phyloP scores from a whole-genome alignment of 2,888 invertebrate species.

The Dusona sp. region DNA sequence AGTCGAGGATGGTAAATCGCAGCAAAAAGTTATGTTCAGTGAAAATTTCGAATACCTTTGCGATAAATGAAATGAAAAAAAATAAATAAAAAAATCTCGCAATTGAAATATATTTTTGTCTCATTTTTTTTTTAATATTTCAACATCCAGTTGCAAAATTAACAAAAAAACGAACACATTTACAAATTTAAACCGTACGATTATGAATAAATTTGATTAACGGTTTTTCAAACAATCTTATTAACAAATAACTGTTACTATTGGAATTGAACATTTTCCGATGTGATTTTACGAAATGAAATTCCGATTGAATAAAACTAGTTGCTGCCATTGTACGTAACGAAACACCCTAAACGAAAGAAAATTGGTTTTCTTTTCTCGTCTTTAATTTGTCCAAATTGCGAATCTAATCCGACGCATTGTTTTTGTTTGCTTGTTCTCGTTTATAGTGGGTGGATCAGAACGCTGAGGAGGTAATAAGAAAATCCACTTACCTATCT shows the following conservation, averaged over 20 bases:
- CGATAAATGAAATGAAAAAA: neutral
- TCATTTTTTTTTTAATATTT: too few relatives aligned
- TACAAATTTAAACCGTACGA: too few relatives aligned
- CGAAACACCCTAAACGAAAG: neutral
- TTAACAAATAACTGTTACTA: neutral
- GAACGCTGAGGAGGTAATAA: conserved; percentile 89
- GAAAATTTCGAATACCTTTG: neutral
- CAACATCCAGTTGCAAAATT: too few relatives aligned
- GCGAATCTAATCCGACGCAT: conserved; percentile 60
- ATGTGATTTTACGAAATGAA: neutral
- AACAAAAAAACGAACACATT: too few relatives aligned
- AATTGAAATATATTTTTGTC: neutral
- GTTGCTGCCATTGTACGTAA: neutral
- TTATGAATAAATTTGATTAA: too few relatives aligned
- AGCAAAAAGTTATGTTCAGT: neutral
- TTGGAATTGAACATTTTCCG: neutral
- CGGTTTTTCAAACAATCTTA: too few relatives aligned
- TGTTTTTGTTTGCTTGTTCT: conserved; percentile 74
- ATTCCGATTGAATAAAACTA: neutral
- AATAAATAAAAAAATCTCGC: neutral
- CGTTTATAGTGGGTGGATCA: conserved; percentile 89
- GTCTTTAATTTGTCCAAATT: conserved; percentile 28
- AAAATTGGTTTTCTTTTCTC: conserved; percentile 10
- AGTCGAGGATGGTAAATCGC: neutral
- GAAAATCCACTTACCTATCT: conserved; percentile 65